These are phyloP conservation scores for Dendrocincla fuliginosa DNA, from an alignment of 2,797 vertebrate species.

Conservation along the genomic window DNA sequence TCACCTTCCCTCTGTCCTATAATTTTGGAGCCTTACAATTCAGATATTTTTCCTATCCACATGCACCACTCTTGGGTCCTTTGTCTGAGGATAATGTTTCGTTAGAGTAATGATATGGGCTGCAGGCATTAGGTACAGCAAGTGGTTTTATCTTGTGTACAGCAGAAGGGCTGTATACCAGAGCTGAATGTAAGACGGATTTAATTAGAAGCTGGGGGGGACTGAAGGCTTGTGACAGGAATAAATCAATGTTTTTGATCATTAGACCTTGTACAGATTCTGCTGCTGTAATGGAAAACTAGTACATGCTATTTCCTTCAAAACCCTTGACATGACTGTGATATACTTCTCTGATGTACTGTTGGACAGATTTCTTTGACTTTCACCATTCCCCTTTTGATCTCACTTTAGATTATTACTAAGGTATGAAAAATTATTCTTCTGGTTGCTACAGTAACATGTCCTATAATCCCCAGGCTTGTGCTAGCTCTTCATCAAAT, in stretches of 20 bases:
- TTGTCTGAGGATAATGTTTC: neutral
- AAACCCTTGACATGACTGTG: slow-evolving; percentile 6
- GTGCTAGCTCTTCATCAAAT: neutral
- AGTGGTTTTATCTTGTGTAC: slow-evolving; percentile 24
- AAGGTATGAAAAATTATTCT: neutral
- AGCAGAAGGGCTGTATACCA: neutral
- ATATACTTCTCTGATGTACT: neutral
- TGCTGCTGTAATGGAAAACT: slow-evolving; percentile 19
- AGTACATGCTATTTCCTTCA: slow-evolving; percentile 7
- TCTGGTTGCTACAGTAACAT: slow-evolving; percentile 25
- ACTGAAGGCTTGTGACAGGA: slow-evolving; percentile 34
- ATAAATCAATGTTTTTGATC: slow-evolving; percentile 69
- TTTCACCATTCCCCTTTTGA: neutral
- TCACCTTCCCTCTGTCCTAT: neutral
- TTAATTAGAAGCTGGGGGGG: slow-evolving; percentile 60
- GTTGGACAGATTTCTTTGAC: neutral
- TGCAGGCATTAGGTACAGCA: neutral
- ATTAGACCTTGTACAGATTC: slow-evolving; percentile 36
- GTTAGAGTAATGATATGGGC: neutral
- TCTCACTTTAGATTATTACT: neutral
- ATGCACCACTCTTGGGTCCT: neutral
- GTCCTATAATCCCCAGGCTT: neutral
- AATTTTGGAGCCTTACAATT: neutral
- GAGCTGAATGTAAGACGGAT: slow-evolving; percentile 2
- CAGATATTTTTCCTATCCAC: neutral